Evolutionary conservation across 64 coral and sea anemone species (phyloP).

Genomic region (Catalaphyllia jardinei): DNA sequence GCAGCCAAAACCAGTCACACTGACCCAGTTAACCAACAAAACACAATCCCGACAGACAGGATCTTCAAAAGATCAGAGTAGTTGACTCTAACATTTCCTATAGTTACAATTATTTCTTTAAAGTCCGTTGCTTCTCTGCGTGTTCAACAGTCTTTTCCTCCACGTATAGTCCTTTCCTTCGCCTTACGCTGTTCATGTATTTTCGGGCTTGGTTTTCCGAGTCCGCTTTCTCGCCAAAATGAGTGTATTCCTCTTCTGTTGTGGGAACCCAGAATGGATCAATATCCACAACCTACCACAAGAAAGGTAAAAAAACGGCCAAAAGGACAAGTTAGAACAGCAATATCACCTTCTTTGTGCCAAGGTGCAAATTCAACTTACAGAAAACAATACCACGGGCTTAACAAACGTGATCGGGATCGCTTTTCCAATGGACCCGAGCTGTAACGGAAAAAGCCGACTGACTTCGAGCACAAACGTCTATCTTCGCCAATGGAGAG

Average conservation of each 20-base stretch:
- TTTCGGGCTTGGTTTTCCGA: slow-evolving; percentile 94
- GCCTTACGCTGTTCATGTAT: slow-evolving; percentile 93
- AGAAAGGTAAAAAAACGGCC: not conserved
- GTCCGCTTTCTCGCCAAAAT: slow-evolving; percentile 96
- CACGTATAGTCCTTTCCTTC: slow-evolving; percentile 91
- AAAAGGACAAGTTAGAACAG: not conserved
- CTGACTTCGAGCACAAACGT: no score
- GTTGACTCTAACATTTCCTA: not conserved
- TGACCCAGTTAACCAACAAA: no score
- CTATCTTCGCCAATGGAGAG: no score
- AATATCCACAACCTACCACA: slow-evolving; percentile 78
- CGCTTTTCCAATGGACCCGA: no score
- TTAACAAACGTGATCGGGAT: no score
- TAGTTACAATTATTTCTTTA: slow-evolving; percentile 68
- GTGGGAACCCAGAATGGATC: slow-evolving; percentile 97
- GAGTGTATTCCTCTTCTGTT: slow-evolving; percentile 91
- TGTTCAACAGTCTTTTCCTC: slow-evolving; percentile 97
- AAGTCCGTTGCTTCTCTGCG: slow-evolving; percentile 93
- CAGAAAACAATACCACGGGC: no score
- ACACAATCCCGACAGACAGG: no score
- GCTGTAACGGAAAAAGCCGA: no score
- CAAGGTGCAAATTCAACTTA: no score
- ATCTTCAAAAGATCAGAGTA: not conserved
- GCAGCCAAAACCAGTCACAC: no score
- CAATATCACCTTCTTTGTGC: not conserved